Percentiles rank a stretch among this genome's conserved stretches.
Conservation (phyloP, 1,140 invertebrate species). For the Trachymyrmex cornetzi region DNA sequence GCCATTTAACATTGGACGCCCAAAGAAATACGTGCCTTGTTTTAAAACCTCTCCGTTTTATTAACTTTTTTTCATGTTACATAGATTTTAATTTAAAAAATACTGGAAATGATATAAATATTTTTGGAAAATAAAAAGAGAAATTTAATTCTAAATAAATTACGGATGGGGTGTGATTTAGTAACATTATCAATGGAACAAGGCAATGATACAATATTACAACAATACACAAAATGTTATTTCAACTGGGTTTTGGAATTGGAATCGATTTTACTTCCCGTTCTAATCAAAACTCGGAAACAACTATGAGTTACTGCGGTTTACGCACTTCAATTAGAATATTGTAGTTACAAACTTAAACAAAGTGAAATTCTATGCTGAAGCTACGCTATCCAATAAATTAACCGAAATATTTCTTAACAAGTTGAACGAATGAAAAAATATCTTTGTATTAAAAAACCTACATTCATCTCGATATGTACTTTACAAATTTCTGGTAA, state of each 20-base stretch:
- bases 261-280: constrained; percentile 36
- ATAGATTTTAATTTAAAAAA: not conserved
- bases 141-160: not conserved
- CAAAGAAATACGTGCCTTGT: not conserved
- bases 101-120: not conserved
- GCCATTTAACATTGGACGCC: not conserved
- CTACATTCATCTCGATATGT: too few relatives aligned
- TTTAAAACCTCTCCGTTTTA: too few relatives aligned
- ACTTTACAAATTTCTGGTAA: not conserved
- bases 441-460: not conserved
- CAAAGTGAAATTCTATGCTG: constrained; percentile 19
- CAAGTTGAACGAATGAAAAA: not conserved
- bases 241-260: constrained; percentile 18
- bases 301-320: constrained; percentile 37
- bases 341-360: constrained; percentile 33
- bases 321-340: constrained; percentile 40
- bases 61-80: not conserved
- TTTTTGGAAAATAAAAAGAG: not conserved
- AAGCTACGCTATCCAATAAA: not conserved
- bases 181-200: not conserved
- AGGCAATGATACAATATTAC: not conserved
- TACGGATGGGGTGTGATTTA: not conserved
- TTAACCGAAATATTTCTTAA: not conserved
- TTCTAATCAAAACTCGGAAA: constrained; percentile 50
- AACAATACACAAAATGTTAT: constrained; percentile 36